These are phyloP conservation scores for Cebidichthys violaceus DNA, from an alignment of 2,113 vertebrate genomes.

Conservation along the genomic window DNA sequence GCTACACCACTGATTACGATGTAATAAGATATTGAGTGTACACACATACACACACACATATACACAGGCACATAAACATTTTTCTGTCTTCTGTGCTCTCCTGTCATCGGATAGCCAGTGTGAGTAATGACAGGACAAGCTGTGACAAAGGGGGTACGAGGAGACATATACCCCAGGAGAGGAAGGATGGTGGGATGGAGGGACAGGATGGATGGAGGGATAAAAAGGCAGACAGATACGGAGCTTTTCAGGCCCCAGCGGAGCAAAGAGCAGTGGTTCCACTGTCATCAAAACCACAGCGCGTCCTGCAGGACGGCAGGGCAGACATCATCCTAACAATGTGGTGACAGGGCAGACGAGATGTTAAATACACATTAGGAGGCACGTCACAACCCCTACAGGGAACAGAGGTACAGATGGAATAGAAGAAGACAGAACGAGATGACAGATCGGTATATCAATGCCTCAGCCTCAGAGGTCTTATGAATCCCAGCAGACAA, in stretches of 20 bases:
- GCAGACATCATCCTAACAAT: constrained; percentile 66
- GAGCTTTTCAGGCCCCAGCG: constrained; percentile 46
- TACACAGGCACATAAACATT: constrained; percentile 10
- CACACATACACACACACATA: constrained; percentile 11
- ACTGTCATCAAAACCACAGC: constrained; percentile 65
- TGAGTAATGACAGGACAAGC: constrained; percentile 71
- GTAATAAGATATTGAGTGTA: constrained; percentile 62
- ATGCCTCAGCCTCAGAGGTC: constrained; percentile 33
- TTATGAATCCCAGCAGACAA: constrained; percentile 40
- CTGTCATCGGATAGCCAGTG: constrained; percentile 55
- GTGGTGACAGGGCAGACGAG: constrained; percentile 68
- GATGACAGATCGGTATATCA: constrained; percentile 75
- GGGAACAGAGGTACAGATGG: constrained; percentile 51
- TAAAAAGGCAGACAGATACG: constrained; percentile 69
- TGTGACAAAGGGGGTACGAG: constrained; percentile 53
- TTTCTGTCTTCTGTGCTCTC: constrained; percentile 34
- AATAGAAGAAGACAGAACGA: constrained; percentile 54
- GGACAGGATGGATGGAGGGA: constrained; percentile 59
- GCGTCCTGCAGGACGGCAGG: constrained; percentile 49
- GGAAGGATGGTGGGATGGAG: constrained; percentile 49
- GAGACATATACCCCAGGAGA: constrained; percentile 62
- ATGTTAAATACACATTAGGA: constrained; percentile 75
- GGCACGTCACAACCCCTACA: constrained; percentile 43
- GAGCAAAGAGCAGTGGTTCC: constrained; percentile 42
- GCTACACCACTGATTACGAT: constrained; percentile 72